Base-by-base conservation (phyloP, 2,888 invertebrate species). In the Balanococcus diminutus region DNA sequence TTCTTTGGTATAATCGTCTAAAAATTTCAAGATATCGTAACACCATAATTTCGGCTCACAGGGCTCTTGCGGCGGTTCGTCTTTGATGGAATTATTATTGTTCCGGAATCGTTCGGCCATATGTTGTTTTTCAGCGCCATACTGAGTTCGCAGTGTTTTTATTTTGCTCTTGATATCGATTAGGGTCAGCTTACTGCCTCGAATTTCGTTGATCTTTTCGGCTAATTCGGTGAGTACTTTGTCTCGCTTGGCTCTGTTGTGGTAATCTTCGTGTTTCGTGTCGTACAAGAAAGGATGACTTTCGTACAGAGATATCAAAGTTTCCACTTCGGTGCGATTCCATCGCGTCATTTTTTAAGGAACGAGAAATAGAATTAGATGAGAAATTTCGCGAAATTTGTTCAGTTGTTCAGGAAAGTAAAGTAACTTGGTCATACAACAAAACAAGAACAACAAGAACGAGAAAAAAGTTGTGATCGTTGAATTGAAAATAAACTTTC, bases 391-490 rank as follows among this genome's bases (percentile, higher is more conserved):
- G 11, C 61, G 11, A 67, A n/a, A 75, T 75, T 75, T 32, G 75
- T 75, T 75, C 75, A 75, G 9, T 31, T 75, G 75, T 75, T 75
- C 75, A 75, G 75, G 75, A 75, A 75, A 67, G 61, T 11, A 75
- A 75, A 67, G 61, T 11, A 28, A 67, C 11, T 67, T 14, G 28
- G 61, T 67, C 61, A 67, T 25, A 67, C 25, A 28, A 67, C 28
- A 67, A 67, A 14, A 67, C 25, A 28, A 67, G 61, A 67, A 67
- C 61, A 28, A n/a, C n/a, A n/a, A 67, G 28, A 67, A 25, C 9
- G 61, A 67, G 28, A 25, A 67, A 25, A 56, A 56, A 42, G 19
- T 67, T 19, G 9, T 6, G 19, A 56, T 3, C 19, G n/a, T 56
- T 19, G 19, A 56, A 56, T 67, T 67, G 61, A 28, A 67, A 67